Percentiles rank a stretch among this genome's conserved stretches.
These are phyloP conservation scores for Agriopis aurantiaria DNA, from an alignment of 2,888 invertebrate species.

Conservation along the genomic window DNA sequence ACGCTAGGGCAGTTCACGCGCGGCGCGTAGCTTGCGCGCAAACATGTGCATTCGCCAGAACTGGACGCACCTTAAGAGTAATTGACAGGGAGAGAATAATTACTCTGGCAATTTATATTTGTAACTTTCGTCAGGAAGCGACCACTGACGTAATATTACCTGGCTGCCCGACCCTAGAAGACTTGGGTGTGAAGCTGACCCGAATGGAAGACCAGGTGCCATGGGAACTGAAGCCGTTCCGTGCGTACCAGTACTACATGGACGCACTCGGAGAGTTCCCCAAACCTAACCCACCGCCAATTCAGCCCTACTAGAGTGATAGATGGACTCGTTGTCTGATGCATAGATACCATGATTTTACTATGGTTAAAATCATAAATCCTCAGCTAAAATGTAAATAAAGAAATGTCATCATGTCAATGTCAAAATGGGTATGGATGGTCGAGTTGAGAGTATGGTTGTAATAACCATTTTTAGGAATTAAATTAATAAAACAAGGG, in stretches of 20 bases:
- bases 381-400: too few relatives aligned
- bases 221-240: slow-evolving; percentile 92
- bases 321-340: background rate
- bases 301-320: slow-evolving; percentile 48
- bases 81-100: background rate
- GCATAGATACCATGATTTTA: background rate
- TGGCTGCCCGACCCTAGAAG: slow-evolving; percentile 92
- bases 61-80: too few relatives aligned
- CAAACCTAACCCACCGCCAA: slow-evolving; percentile 87
- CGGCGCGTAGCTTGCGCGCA: too few relatives aligned
- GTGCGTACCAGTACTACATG: slow-evolving; percentile 90
- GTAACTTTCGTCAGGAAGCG: slow-evolving; percentile 87
- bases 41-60: too few relatives aligned
- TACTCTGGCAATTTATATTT: background rate
- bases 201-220: slow-evolving; percentile 93
- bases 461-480: too few relatives aligned
- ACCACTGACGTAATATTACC: slow-evolving; percentile 89
- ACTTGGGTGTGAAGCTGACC: slow-evolving; percentile 93
- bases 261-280: slow-evolving; percentile 92
- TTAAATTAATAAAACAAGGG: too few relatives aligned
- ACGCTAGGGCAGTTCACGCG: too few relatives aligned
- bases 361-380: too few relatives aligned
- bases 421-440: too few relatives aligned
- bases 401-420: too few relatives aligned
- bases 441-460: too few relatives aligned